phyloP scores from a whole-genome alignment of 2,113 vertebrate species.

The Gadus macrocephalus region DNA sequence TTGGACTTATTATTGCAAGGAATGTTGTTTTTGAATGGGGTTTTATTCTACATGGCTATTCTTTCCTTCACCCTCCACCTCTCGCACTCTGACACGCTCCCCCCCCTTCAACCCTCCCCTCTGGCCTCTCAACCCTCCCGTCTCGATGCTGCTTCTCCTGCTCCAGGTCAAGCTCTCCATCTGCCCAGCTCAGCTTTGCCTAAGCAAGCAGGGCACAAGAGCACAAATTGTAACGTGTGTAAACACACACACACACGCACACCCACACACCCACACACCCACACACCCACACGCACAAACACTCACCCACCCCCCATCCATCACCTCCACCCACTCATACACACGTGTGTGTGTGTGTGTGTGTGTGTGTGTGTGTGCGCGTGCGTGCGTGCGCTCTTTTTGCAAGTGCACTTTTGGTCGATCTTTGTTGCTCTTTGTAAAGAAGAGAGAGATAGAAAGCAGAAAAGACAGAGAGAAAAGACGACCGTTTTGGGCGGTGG shows the following conservation, averaged over 20 bases:
- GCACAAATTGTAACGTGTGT: too few relatives aligned
- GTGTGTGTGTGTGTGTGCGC: slow-evolving; percentile 4
- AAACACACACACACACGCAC: too few relatives aligned
- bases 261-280: too few relatives aligned
- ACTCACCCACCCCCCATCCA: too few relatives aligned
- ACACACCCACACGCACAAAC: too few relatives aligned
- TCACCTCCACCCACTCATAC: too few relatives aligned
- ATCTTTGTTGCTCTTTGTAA: slow-evolving; percentile 30
- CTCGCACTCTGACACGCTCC: slow-evolving; percentile 10
- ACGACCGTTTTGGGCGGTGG: too few relatives aligned
- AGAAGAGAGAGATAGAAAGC: slow-evolving; percentile 18
- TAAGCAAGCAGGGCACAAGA: too few relatives aligned
- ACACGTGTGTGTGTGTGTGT: not conserved
- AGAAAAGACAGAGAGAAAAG: slow-evolving; percentile 30
- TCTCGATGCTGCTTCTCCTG: slow-evolving; percentile 13
- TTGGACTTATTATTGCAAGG: not conserved
- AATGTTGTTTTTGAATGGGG: not conserved
- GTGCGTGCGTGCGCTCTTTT: not conserved
- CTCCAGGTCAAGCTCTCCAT: slow-evolving; percentile 4
- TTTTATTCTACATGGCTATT: slow-evolving; percentile 6
- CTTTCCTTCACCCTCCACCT: slow-evolving; percentile 37
- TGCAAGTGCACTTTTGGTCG: slow-evolving; percentile 45
- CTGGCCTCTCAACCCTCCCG: slow-evolving; percentile 45
- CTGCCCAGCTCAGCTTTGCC: slow-evolving; percentile 37
- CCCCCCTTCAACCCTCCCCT: slow-evolving; percentile 19